A percentile compares a stretch with the other conserved stretches of the same genome.
These are phyloP conservation scores for Hypsibius dujardini DNA, from an alignment of 1,140 invertebrate genomes.

Conservation along the genomic window DNA sequence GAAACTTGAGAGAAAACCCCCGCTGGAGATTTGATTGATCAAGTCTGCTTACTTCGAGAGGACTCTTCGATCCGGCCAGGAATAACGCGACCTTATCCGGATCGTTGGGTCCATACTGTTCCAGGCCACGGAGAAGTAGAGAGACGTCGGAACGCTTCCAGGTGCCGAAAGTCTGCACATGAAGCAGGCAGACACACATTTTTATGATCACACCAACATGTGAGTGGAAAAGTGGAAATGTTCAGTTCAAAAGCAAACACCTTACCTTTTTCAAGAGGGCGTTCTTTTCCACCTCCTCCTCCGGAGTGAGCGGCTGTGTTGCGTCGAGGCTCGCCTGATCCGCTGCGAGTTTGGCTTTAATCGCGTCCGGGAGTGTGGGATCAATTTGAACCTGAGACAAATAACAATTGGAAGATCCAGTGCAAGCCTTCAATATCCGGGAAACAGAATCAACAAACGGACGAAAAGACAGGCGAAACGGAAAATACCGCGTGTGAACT, in stretches of 20 bases:
- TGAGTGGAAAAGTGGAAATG: too few species aligned
- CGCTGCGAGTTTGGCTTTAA: slow-evolving; percentile 52
- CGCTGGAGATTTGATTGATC: too few species aligned
- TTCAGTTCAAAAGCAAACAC: too few species aligned
- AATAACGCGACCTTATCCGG: background rate
- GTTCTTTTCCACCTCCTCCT: slow-evolving; percentile 78
- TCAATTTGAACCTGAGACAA: background rate
- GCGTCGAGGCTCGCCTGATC: slow-evolving; percentile 93
- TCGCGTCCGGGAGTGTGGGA: background rate
- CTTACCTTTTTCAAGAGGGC: slow-evolving; percentile 50
- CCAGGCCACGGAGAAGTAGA: background rate
- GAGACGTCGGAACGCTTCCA: background rate
- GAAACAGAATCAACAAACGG: background rate
- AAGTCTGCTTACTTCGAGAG: too few species aligned
- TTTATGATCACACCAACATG: too few species aligned
- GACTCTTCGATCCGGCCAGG: background rate
- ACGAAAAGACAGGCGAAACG: too few species aligned
- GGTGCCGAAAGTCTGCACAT: background rate
- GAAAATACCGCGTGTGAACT: too few species aligned
- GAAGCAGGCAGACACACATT: too few species aligned
- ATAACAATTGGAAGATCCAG: too few species aligned
- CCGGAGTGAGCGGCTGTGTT: slow-evolving; percentile 68
- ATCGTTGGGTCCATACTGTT: background rate
- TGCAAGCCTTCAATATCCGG: background rate
- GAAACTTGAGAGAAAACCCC: slow-evolving; percentile 31